A percentile compares a stretch with the other conserved stretches of the same genome.
Conservation (phyloP, 2,888 invertebrate genomes). For the Epinotia demarniana region DNA sequence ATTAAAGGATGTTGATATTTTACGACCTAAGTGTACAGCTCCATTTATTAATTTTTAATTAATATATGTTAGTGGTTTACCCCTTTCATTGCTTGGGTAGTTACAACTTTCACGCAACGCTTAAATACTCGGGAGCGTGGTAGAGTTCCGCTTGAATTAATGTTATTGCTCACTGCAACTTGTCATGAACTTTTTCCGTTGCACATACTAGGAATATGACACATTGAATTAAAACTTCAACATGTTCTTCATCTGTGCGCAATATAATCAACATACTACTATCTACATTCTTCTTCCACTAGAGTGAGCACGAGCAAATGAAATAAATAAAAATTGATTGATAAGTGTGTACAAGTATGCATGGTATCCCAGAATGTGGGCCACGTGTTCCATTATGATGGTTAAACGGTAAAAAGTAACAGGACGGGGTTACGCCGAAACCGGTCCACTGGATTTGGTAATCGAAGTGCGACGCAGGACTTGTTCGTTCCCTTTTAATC, state of each 20-base stretch:
- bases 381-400: conserved; percentile 55
- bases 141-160: conserved; percentile 24
- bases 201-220: neutral
- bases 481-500: conserved; percentile 49
- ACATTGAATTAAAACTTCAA: conserved; percentile 24
- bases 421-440: conserved; percentile 66
- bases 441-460: conserved; percentile 71
- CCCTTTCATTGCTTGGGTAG: neutral
- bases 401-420: conserved; percentile 78
- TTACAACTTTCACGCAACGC: neutral
- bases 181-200: conserved; percentile 13
- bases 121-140: neutral
- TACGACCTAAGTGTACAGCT: neutral
- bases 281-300: conserved; percentile 42
- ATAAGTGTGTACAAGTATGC: conserved; percentile 53
- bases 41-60: neutral
- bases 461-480: conserved; percentile 56
- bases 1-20: neutral
- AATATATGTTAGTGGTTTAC: neutral
- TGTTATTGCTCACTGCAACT: conserved; percentile 15
- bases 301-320: conserved; percentile 42
- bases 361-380: conserved; percentile 55
- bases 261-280: conserved; percentile 9
- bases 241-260: conserved; percentile 4
- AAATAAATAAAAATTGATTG: conserved; percentile 54